A percentile compares a stretch with the other conserved stretches of the same genome.
phyloP scores from a whole-genome alignment of 2,113 vertebrate genomes.

The Mastomys natalensis region DNA sequence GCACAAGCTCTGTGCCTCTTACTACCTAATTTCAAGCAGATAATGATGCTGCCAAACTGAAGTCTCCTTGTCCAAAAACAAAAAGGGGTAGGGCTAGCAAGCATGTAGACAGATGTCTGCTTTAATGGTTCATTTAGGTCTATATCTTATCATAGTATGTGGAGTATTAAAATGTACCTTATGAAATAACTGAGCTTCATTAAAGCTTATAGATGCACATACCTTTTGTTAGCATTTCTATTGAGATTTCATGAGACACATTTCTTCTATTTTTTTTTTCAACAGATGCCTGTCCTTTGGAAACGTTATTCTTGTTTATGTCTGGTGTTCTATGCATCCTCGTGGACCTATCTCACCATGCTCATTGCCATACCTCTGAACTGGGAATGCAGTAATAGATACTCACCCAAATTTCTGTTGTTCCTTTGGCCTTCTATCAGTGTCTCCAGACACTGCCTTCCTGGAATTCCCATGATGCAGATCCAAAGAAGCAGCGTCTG shows the following conservation, averaged over 20 bases:
- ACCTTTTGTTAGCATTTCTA: conserved; percentile 21
- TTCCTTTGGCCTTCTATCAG: neutral
- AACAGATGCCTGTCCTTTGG: neutral
- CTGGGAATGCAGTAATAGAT: no score
- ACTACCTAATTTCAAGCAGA: neutral
- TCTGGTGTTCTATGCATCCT: neutral
- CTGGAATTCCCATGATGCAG: neutral
- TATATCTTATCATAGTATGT: neutral
- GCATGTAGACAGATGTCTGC: neutral
- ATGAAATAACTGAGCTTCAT: neutral
- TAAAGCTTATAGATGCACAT: neutral
- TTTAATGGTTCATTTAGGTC: neutral
- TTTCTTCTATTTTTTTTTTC: neutral
- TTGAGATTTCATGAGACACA: neutral
- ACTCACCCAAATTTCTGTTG: neutral
- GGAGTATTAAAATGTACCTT: neutral
- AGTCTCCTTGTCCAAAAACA: neutral
- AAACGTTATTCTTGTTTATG: neutral
- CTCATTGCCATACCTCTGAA: neutral
- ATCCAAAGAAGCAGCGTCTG: neutral
- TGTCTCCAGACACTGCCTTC: neutral
- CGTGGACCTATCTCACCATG: neutral
- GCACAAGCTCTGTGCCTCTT: neutral
- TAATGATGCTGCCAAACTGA: neutral
- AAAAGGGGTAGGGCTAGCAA: neutral